These are phyloP conservation scores for Haemorhous mexicanus DNA, from an alignment of 2,113 vertebrate species.

Conservation along the genomic window DNA sequence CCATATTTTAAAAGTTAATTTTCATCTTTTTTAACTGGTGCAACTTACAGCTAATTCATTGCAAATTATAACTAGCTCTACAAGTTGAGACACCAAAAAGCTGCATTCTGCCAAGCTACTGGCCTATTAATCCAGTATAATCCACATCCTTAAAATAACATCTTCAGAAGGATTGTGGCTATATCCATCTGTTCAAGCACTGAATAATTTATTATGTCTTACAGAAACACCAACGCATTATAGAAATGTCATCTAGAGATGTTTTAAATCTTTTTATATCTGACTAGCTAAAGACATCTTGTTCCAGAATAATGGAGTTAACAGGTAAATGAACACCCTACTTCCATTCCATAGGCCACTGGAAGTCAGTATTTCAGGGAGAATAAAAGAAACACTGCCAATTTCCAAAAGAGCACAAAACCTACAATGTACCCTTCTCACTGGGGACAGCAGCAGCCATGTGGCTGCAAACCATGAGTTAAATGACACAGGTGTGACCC, in stretches of 20 bases:
- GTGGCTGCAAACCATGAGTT: neutral
- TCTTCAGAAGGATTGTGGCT: conserved; percentile 37
- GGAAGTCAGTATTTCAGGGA: neutral
- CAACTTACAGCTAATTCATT: neutral
- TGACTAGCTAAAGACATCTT: neutral
- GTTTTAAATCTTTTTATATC: neutral
- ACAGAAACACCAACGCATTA: neutral
- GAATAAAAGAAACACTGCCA: neutral
- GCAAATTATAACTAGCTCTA: conserved; percentile 1
- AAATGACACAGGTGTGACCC: neutral
- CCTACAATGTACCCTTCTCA: neutral
- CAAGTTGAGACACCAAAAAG: conserved; percentile 16
- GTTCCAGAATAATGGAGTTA: neutral
- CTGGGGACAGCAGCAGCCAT: fast-evolving
- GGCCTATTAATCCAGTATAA: conserved; percentile 45
- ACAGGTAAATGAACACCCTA: neutral
- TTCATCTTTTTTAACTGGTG: neutral
- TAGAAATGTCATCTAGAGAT: neutral
- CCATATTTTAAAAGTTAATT: conserved; percentile 25
- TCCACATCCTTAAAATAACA: conserved; percentile 29
- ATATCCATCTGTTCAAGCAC: conserved; percentile 23
- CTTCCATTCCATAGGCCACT: neutral
- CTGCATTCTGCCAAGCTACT: neutral
- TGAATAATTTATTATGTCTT: conserved; percentile 42
- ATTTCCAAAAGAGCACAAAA: neutral